These are phyloP conservation scores for Haliclona indistincta DNA, from an alignment of 37 sponge, comb jelly and placozoan genomes.

Conservation along the genomic window DNA sequence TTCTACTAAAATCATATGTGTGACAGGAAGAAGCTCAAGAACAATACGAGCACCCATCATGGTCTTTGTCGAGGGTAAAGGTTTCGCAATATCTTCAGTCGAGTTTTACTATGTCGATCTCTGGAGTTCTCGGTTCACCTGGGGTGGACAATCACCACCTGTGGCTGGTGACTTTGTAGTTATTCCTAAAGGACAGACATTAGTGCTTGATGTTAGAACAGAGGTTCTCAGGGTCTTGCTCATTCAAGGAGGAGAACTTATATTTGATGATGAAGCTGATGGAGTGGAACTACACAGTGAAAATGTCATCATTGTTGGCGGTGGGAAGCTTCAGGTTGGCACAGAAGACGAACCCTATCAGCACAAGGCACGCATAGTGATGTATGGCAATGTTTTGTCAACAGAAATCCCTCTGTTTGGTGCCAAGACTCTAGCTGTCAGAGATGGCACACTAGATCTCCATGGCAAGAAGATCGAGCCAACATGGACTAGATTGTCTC, in stretches of 20 bases:
- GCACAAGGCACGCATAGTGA: constrained; percentile 77
- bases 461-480: constrained; percentile 86
- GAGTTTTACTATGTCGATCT: constrained; percentile 71
- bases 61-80: constrained; percentile 70
- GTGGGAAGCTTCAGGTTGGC: constrained; percentile 82
- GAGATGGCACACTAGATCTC: constrained; percentile 89
- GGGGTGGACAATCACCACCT: constrained; percentile 87
- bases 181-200: constrained; percentile 84
- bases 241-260: constrained; percentile 86
- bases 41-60: constrained; percentile 63
- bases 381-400: constrained; percentile 88
- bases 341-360: constrained; percentile 85
- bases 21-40: constrained; percentile 57
- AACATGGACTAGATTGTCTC: constrained; percentile 87
- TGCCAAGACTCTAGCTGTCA: constrained; percentile 91
- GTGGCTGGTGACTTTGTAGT: constrained; percentile 88
- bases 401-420: constrained; percentile 95
- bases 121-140: constrained; percentile 87
- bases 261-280: constrained; percentile 85
- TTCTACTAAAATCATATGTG: constrained; percentile 63
- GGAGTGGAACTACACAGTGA: constrained; percentile 78
- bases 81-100: constrained; percentile 51
- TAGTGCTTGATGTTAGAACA: constrained; percentile 79
- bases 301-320: constrained; percentile 73
- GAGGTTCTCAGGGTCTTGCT: constrained; percentile 72